Evolutionary conservation across 2,797 vertebrate species (phyloP).

Genomic region (Acanthis flammea): DNA sequence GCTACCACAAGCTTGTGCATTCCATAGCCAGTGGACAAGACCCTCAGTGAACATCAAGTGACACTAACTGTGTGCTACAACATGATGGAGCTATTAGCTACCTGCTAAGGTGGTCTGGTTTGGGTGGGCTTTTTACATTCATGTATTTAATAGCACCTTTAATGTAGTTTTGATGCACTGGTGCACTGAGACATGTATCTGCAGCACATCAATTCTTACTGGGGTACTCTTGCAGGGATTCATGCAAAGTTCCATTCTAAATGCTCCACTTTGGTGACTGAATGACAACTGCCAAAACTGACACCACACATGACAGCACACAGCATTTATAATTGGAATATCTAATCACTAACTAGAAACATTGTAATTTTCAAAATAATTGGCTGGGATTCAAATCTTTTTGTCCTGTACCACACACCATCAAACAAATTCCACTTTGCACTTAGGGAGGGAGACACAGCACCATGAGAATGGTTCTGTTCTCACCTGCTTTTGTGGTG

Average conservation of each 20-base stretch:
- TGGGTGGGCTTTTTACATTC: neutral
- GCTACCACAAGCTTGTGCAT: neutral
- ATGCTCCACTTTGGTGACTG: neutral
- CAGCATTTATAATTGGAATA: neutral
- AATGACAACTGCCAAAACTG: neutral
- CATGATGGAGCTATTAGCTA: neutral
- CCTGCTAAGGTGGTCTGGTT: neutral
- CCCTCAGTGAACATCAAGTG: neutral
- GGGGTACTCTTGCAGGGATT: neutral
- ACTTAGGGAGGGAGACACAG: neutral
- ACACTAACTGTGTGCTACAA: neutral
- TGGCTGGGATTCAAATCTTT: neutral
- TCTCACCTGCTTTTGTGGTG: neutral
- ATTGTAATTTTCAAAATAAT: neutral
- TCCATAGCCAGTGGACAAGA: neutral
- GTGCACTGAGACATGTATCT: neutral
- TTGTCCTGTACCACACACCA: neutral
- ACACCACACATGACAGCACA: neutral
- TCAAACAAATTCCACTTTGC: neutral
- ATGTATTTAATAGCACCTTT: neutral
- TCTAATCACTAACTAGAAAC: neutral
- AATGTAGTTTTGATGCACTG: neutral
- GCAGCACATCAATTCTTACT: neutral
- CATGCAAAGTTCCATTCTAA: neutral
- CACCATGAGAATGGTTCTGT: neutral